Evolutionary conservation across 2,797 vertebrate genomes (phyloP).

Genomic region (Potorous gilbertii): DNA sequence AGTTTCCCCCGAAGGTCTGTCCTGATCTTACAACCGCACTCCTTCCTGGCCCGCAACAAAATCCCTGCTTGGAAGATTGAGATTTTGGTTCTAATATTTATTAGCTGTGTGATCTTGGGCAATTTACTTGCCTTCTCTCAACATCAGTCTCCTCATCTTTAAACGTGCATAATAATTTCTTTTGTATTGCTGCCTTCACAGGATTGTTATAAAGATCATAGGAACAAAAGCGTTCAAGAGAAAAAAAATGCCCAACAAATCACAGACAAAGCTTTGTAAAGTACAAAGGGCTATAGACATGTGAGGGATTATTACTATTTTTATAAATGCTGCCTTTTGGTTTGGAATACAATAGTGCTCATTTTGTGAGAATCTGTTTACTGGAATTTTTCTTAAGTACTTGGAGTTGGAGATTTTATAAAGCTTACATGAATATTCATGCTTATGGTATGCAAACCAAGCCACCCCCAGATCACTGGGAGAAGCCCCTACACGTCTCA

Average conservation of each 20-base stretch:
- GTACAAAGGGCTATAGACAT: background rate
- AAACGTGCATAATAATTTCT: background rate
- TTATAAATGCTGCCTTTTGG: background rate
- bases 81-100: background rate
- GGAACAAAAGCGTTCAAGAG: background rate
- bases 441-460: background rate
- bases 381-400: background rate
- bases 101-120: background rate
- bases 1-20: too few species aligned
- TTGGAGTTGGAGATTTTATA: background rate
- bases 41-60: background rate
- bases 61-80: background rate
- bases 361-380: conserved; percentile 2
- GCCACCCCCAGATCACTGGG: background rate
- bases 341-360: background rate
- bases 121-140: background rate
- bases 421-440: background rate
- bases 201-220: background rate
- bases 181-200: background rate
- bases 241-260: conserved; percentile 2
- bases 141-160: background rate
- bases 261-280: background rate
- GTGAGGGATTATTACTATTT: background rate
- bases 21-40: too few species aligned
- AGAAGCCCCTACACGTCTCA: background rate